These are phyloP conservation scores for Nebria ingens DNA, from an alignment of 1,140 invertebrate genomes.

Conservation along the genomic window DNA sequence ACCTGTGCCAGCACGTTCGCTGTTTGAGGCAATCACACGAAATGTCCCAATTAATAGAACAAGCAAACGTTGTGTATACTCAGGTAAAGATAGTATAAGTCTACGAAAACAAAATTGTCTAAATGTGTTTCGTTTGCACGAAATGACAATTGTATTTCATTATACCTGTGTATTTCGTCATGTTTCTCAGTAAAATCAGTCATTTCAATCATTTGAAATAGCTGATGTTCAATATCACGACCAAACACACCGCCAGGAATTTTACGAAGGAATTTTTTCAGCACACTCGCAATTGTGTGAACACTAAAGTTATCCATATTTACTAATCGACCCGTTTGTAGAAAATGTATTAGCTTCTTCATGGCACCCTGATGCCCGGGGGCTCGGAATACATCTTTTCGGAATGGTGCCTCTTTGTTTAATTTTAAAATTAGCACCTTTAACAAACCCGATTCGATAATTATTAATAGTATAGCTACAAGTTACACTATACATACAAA, in stretches of 20 bases:
- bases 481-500: constrained; percentile 50
- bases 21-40: constrained; percentile 87
- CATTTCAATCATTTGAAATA: constrained; percentile 81
- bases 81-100: constrained; percentile 76
- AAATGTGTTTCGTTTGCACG: too few relatives aligned
- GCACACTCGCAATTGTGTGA: constrained; percentile 94
- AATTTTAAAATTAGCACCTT: constrained; percentile 85
- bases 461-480: constrained; percentile 4
- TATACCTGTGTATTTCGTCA: constrained; percentile 80
- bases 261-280: constrained; percentile 97
- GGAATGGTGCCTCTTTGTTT: constrained; percentile 86
- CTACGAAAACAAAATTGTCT: constrained; percentile 43
- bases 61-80: constrained; percentile 84
- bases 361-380: constrained; percentile 91
- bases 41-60: constrained; percentile 96
- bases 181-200: constrained; percentile 71
- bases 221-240: constrained; percentile 73
- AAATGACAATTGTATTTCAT: constrained; percentile 14
- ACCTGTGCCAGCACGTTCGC: constrained; percentile 75
- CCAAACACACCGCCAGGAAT: constrained; percentile 94
- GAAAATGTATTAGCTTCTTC: constrained; percentile 92
- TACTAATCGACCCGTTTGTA: constrained; percentile 89
- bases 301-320: constrained; percentile 97
- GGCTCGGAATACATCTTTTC: constrained; percentile 88
- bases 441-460: neutral